These are phyloP conservation scores for Drosophila trichaetosa DNA, from an alignment of 2,888 invertebrate species.

Conservation along the genomic window DNA sequence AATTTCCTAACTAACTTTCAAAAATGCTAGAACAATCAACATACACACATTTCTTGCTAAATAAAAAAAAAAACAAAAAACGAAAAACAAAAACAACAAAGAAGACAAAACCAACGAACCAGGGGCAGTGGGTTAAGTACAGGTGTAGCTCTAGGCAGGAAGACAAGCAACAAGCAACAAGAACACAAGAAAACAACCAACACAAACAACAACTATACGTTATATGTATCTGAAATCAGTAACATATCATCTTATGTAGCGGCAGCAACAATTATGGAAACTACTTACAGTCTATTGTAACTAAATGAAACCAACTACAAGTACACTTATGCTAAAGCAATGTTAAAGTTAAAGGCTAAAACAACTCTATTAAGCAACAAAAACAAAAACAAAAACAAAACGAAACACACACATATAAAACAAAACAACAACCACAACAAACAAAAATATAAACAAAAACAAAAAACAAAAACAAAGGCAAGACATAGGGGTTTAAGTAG, in stretches of 20 bases:
- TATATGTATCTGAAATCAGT: conserved; percentile 72
- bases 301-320: conserved; percentile 64
- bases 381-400: conserved; percentile 6
- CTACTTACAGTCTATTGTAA: conserved; percentile 59
- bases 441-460: conserved; percentile 9
- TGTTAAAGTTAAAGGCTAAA: conserved; percentile 54
- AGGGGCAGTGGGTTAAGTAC: conserved; percentile 26
- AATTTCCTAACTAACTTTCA: conserved; percentile 72
- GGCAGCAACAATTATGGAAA: conserved; percentile 51
- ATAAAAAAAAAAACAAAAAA: conserved; percentile 21
- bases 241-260: conserved; percentile 84
- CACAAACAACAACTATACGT: conserved; percentile 20
- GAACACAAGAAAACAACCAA: conserved; percentile 19
- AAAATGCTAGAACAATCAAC: conserved; percentile 80
- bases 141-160: conserved; percentile 29
- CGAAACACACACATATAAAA: conserved; percentile 13
- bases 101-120: conserved; percentile 40
- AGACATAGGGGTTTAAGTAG: conserved; percentile 63
- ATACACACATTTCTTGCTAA: conserved; percentile 70
- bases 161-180: conserved; percentile 25
- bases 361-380: conserved; percentile 20
- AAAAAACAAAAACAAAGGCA: conserved; percentile 34
- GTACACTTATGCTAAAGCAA: conserved; percentile 57
- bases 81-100: conserved; percentile 6
- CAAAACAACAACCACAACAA: conserved; percentile 29